Conservation (phyloP, 2,797 vertebrate species). For the Mus spretus region DNA sequence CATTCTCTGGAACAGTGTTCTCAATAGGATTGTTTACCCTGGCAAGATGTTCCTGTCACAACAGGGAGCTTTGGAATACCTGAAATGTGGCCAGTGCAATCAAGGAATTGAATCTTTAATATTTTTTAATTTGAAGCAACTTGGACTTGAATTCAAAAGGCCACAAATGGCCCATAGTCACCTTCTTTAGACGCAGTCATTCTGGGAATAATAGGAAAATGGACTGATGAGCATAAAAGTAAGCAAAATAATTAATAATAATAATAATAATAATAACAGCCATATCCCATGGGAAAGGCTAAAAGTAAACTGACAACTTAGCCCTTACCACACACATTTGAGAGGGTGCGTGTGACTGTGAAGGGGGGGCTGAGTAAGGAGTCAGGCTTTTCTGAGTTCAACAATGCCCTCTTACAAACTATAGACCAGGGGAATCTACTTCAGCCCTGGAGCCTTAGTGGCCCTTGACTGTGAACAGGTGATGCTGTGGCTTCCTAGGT, state of each 20-base stretch:
- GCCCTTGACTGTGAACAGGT: background rate
- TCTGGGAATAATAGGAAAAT: background rate
- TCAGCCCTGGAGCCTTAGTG: background rate
- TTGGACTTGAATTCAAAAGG: constrained; percentile 27
- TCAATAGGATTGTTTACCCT: background rate
- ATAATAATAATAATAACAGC: no score
- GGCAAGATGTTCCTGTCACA: background rate
- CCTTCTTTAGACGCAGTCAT: background rate
- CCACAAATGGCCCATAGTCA: background rate
- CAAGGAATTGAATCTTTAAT: background rate
- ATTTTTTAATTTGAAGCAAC: constrained; percentile 34
- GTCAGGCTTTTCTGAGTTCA: background rate
- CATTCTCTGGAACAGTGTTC: background rate
- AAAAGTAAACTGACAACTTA: background rate
- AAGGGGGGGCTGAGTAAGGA: background rate
- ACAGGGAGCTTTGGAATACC: background rate
- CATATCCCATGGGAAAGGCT: background rate
- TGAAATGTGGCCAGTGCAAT: background rate
- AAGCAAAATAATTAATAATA: background rate
- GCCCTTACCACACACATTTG: background rate
- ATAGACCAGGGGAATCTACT: background rate
- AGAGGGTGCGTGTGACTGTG: no score
- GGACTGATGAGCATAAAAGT: background rate
- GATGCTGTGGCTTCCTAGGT: background rate
- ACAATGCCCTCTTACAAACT: background rate